Evolutionary conservation across 2,888 invertebrate genomes (phyloP).

Genomic region (Nezara viridula): DNA sequence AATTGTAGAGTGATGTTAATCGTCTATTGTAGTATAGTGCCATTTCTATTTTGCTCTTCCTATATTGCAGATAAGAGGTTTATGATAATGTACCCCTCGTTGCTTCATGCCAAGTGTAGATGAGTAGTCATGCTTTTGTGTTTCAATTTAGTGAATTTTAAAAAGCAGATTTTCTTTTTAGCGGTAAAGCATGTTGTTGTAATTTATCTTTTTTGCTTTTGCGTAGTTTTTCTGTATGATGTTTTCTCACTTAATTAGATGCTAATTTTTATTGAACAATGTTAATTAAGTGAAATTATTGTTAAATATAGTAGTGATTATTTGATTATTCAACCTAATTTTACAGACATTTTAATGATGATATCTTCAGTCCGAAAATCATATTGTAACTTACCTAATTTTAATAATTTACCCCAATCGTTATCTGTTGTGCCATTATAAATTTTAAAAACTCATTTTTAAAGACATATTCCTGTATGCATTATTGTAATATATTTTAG

Average conservation of each 20-base stretch:
- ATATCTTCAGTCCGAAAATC: not conserved
- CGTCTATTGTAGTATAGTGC: not conserved
- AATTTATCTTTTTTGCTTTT: slow-evolving; percentile 48
- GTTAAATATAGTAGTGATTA: not conserved
- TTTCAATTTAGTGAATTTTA: slow-evolving; percentile 8
- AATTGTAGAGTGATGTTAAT: not conserved
- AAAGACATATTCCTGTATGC: not conserved
- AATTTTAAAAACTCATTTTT: not conserved
- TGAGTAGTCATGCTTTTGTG: slow-evolving; percentile 4
- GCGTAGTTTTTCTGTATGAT: not conserved
- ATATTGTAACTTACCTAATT: not conserved
- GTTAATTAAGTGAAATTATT: not conserved
- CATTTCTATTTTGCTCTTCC: slow-evolving; percentile 31
- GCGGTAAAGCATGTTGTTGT: slow-evolving; percentile 25
- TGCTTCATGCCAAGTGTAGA: not conserved
- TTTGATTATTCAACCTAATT: not conserved
- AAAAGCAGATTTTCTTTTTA: not conserved
- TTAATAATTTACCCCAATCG: not conserved
- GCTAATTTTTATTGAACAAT: not conserved
- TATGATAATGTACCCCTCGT: not conserved
- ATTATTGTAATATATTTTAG: not conserved
- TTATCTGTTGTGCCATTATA: not conserved
- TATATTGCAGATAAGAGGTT: slow-evolving; percentile 28
- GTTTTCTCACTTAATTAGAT: not conserved
- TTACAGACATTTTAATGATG: not conserved